Base-by-base conservation (phyloP, 2,888 invertebrate species). In the Pseudeuparius sepicola region DNA sequence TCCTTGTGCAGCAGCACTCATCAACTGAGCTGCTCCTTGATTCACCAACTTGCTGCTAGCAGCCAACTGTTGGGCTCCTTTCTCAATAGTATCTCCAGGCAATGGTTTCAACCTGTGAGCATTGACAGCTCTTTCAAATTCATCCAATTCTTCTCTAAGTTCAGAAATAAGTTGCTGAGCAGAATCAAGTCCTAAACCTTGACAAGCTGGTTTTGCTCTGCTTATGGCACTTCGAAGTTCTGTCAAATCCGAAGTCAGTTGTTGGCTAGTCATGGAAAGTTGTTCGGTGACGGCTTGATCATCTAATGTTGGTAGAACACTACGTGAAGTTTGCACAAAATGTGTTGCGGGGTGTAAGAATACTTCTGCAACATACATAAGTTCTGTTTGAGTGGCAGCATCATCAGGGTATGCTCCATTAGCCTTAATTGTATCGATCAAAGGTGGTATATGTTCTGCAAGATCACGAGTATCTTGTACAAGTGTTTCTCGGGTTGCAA, bases 291-390 rank as follows among this genome's bases (percentile, higher is more conserved):
- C 71, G 1, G 83, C 68, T 40, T 81, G 82, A 55, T 90, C 87
- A 2, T 67, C 64, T 1, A 94, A 75, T 0, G 88, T 85, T 0
- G 93, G 92, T 37, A 90, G 68, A 2, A 86, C 81, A 1, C 82
- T 78, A 44, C 88, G 75, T 0, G 85, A 75, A 0, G 87, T 79
- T 41, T 81, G 73, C 0, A 85, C 73, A 37, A 86, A 78, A 46
- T 81, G 75, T 0, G 75, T 75, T 14, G 73, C 72, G 1, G 77
- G 73, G 64, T 81, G 82, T 25, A 89, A 63, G 60, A 92, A 84
- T 16, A 84, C 78, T 56, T 90, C 87, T 0, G 85, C 75, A 0
- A 86, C 81, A 37, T 83, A 80, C 47, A 92, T 84, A 5, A 90
- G 72, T 48, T 80, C 78, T 2, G 86, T 65, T 52, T 89, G 87